Evolutionary conservation across 2,888 invertebrate genomes (phyloP), one percentile per base, ranked within the genome.

Genomic region (Sipha maydis): DNA sequence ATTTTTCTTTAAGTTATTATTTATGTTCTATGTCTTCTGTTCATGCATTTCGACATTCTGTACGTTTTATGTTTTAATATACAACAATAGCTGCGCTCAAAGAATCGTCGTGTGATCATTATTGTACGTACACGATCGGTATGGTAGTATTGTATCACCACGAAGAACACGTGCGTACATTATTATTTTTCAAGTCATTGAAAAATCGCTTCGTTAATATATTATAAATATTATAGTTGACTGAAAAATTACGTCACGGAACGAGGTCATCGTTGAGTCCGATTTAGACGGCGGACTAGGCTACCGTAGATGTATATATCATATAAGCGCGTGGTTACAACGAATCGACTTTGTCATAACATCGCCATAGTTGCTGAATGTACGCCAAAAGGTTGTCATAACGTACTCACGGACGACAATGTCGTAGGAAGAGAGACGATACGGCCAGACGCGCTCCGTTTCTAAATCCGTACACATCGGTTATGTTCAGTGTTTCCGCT

Each of bases 321-420:
- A n/a, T 28, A 0, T 11, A 28, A 11, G 69, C 69, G 69, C 48
- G n/a, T n/a, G n/a, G 5, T 11, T 17, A 11, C 69, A 25, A 8
- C 69, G 69, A 28, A n/a, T 61, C 69, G 82, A 0, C 25, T 17
- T 54, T 54, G 54, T 83, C 83, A 54, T 48, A 48, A 69, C 34
- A 41, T 1, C 41, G 48, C n/a, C 67, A 9, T 31, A 48, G 28
- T 17, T 7, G 61, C 19, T 76, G 84, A 38, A 61, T 38, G 25
- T 1, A 5, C 25, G 76, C 84, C 84, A 67, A 76, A 67, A 67
- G 41, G 76, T 85, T 85, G 84, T 85, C 84, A 85, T 77, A 85
- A 67, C 19, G 28, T 28, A 28, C 28, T 14, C 69, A 17, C 11
- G 7, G 69, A 1, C 69, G 0, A 69, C 69, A 5, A 41, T 69